phyloP scores from a whole-genome alignment of 2,113 vertebrate genomes.

The Nansenia antarctica region DNA sequence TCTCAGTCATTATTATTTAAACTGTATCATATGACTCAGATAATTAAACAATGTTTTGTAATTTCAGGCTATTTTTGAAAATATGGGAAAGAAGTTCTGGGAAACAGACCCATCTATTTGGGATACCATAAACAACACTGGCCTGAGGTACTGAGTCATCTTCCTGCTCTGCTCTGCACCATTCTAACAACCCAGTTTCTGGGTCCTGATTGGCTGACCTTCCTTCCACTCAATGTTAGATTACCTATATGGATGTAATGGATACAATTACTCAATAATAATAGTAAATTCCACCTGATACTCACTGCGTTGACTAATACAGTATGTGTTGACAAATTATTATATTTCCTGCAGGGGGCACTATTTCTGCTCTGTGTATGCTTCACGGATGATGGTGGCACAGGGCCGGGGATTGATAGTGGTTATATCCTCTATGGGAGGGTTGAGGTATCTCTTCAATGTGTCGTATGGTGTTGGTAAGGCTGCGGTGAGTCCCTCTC shows the following conservation, averaged over 20 bases:
- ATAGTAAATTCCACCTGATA: not conserved
- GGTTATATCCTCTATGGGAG: constrained; percentile 80
- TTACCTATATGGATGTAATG: not conserved
- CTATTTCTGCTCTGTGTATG: constrained; percentile 81
- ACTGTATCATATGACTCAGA: not conserved
- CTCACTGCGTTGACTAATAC: not conserved
- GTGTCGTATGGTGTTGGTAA: constrained; percentile 85
- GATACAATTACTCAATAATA: not conserved
- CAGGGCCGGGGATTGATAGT: constrained; percentile 82
- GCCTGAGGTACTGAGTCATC: constrained; percentile 73
- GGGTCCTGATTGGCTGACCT: not conserved
- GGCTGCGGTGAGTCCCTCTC: constrained; percentile 72
- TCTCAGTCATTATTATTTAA: too few relatives aligned
- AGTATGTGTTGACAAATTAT: not conserved
- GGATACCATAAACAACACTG: constrained; percentile 82
- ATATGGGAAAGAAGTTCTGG: constrained; percentile 78
- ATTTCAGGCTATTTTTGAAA: constrained; percentile 66
- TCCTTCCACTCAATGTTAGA: not conserved
- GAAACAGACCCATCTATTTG: constrained; percentile 77
- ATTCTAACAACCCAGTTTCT: not conserved
- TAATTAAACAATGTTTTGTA: not conserved
- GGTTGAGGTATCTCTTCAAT: constrained; percentile 77
- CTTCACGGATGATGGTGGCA: constrained; percentile 81
- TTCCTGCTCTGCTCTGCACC: not conserved
- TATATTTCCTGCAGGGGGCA: constrained; percentile 74